Base-by-base conservation (phyloP, 2,888 invertebrate genomes). In the Horisme vitalbata region DNA sequence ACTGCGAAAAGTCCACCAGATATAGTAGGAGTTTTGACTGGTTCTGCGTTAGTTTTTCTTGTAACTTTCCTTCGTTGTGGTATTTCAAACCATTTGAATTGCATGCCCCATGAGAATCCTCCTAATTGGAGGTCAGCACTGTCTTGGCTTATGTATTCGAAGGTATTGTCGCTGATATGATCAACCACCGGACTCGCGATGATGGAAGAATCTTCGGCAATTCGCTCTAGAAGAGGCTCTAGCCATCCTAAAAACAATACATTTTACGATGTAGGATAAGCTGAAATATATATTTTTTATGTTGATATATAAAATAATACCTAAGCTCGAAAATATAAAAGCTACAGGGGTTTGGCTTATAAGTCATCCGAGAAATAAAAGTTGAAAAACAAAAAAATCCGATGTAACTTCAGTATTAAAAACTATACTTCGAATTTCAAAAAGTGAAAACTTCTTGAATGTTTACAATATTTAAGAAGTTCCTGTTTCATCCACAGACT, bases 1-100 rank as follows among this genome's bases (percentile, higher is more conserved):
- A 99, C 98, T 41, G 98, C 95, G 80, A 99, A 99, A 8, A 99
- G 86, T 0, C 99, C 99, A 5, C 99, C 99, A 14, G 99, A 97
- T 96, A 99, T 98, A 0, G 97, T 98, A 0, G 99, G 98, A 39
- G 97, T 97, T 90, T 93, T 93, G 6, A 98, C 94, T 0, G 98
- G 97, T 69, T 95, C 96, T 2, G 95, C 93, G 0, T 93, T 82
- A 75, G 94, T 93, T 65, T 93, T 92, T 73, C 96, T 94, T 30
- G 93, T 90, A 66, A 93, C 92, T 65, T 93, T 92, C 70, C 95
- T 94, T 14, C 92, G 91, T 15, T 96, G 95, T 0, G 99, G 98
- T 41, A 99, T 95, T 8, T 94, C 92, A 78, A 97, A 97, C 99
- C 99, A 99, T 79, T 95, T 96, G 86, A 99, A 99, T 82, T 94